These are phyloP conservation scores for Sphaerolaimus hirsutus DNA, from an alignment of 2,888 invertebrate genomes.

Conservation along the genomic window DNA sequence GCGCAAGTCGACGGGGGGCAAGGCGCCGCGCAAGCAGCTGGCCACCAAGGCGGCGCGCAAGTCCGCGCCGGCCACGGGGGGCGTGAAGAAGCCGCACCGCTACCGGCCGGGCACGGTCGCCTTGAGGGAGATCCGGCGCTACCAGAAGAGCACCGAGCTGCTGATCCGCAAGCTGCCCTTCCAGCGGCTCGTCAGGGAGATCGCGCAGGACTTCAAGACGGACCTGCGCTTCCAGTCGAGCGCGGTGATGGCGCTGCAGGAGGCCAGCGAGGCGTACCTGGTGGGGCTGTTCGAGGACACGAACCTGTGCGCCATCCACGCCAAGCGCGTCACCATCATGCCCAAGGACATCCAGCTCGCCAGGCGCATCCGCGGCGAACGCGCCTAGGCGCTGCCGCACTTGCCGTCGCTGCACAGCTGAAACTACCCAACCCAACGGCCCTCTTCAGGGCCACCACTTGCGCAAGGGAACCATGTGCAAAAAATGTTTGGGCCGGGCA, in stretches of 20 bases:
- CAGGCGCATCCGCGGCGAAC: background rate
- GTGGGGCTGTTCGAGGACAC: background rate
- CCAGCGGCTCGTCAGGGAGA: background rate
- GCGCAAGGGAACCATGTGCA: too few species aligned
- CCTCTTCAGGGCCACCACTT: too few species aligned
- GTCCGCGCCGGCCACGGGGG: conserved; percentile 75
- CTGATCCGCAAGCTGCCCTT: background rate
- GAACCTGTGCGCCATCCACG: background rate
- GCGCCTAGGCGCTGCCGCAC: too few species aligned
- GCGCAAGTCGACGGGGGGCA: too few species aligned
- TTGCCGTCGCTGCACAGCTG: too few species aligned
- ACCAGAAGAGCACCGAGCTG: background rate
- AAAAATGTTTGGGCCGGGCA: too few species aligned
- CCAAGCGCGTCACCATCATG: background rate
- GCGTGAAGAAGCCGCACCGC: conserved; percentile 69
- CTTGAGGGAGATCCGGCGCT: background rate
- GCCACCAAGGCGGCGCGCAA: conserved; percentile 82
- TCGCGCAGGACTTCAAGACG: background rate
- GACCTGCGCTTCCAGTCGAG: background rate
- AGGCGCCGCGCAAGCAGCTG: too few species aligned
- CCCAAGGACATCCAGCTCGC: background rate
- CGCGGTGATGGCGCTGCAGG: background rate
- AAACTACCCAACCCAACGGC: too few species aligned
- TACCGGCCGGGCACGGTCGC: background rate
- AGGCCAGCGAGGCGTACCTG: background rate